Evolutionary conservation across 1,140 invertebrate genomes (phyloP).

Genomic region (Lordiphosa mommai): DNA sequence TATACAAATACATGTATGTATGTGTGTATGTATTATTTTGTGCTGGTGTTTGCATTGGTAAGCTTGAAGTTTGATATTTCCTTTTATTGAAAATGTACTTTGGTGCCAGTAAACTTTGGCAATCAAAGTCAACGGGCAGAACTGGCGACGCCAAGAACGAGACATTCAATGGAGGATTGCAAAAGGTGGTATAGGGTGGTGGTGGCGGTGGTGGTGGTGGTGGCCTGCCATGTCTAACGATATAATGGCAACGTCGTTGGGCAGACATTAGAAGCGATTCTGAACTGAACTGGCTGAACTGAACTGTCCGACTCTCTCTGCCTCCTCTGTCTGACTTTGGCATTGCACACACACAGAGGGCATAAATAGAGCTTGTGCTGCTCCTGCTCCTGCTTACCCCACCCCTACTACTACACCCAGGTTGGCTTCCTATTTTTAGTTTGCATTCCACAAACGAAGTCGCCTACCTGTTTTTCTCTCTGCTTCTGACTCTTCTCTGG

Average conservation of each 20-base stretch:
- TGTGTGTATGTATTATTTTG: constrained; percentile 20
- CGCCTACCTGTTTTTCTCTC: constrained; percentile 13
- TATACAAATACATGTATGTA: constrained; percentile 1
- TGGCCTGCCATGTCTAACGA: constrained; percentile 63
- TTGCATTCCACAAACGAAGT: constrained; percentile 49
- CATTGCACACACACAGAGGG: constrained; percentile 39
- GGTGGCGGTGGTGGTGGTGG: no score
- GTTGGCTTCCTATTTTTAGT: constrained; percentile 48
- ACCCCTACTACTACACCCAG: not conserved
- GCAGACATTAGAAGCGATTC: constrained; percentile 58
- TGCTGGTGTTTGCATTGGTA: constrained; percentile 39
- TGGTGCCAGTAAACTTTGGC: constrained; percentile 75
- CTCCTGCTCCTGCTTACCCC: not conserved
- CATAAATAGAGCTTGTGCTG: constrained; percentile 56
- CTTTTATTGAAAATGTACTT: constrained; percentile 77
- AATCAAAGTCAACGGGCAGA: constrained; percentile 63
- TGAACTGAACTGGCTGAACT: constrained; percentile 6
- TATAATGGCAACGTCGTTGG: constrained; percentile 72
- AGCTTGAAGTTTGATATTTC: constrained; percentile 66
- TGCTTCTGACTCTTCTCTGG: constrained; percentile 15
- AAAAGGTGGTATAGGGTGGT: not conserved
- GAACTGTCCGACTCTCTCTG: constrained; percentile 7
- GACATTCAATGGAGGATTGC: constrained; percentile 18
- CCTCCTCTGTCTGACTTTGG: constrained; percentile 32
- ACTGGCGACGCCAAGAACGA: constrained; percentile 41